These are phyloP conservation scores for Ceratina calcarata DNA, from an alignment of 1,140 invertebrate species.

Conservation along the genomic window DNA sequence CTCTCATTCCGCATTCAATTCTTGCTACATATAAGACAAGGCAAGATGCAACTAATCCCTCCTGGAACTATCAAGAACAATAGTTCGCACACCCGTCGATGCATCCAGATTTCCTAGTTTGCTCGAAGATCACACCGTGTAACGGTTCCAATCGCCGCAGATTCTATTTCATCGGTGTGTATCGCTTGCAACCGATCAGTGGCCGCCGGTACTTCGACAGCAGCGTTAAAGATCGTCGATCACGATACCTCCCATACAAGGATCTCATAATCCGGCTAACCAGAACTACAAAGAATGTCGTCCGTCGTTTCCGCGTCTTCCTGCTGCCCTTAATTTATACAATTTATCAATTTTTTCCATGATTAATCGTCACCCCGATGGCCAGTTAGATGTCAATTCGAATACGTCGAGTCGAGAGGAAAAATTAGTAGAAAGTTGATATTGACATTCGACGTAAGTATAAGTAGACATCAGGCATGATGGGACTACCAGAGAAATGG, in stretches of 20 bases:
- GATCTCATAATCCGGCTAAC: conserved; percentile 40
- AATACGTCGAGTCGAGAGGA: neutral
- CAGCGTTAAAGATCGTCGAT: conserved; percentile 43
- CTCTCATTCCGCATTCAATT: too few species aligned
- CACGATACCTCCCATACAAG: conserved; percentile 34
- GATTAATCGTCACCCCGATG: conserved; percentile 55
- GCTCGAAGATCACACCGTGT: conserved; percentile 30
- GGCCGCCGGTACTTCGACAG: conserved; percentile 29
- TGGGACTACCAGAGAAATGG: conserved; percentile 26
- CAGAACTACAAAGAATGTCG: conserved; percentile 17
- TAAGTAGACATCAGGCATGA: conserved; percentile 36
- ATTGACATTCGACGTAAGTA: conserved; percentile 32
- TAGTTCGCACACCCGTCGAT: neutral
- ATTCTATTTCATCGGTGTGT: conserved; percentile 47
- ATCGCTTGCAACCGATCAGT: conserved; percentile 31
- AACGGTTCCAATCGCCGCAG: conserved; percentile 46
- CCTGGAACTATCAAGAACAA: neutral
- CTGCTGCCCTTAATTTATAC: conserved; percentile 43
- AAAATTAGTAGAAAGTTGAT: neutral
- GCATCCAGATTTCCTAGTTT: conserved; percentile 30
- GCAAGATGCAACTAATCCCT: too few species aligned
- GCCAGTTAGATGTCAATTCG: neutral
- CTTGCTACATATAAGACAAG: too few species aligned
- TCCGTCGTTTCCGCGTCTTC: conserved; percentile 38
- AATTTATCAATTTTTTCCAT: conserved; percentile 55